A percentile compares a stretch with the other conserved stretches of the same genome.
phyloP scores from a whole-genome alignment of 2,888 invertebrate genomes.

The Cheilosia variabilis region DNA sequence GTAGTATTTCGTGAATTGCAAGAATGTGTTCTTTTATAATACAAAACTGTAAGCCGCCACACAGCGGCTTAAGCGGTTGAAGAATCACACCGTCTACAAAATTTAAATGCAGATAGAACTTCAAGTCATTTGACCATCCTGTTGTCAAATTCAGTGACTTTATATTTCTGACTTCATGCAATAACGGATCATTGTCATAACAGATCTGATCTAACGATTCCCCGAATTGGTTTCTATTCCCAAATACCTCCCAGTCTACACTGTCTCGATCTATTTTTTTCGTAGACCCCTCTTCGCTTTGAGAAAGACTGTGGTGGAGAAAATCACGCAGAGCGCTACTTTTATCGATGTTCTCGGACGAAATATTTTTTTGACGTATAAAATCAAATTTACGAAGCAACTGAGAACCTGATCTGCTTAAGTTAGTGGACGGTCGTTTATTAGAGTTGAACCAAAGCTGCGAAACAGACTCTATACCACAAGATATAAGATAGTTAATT shows the following conservation, averaged over 20 bases:
- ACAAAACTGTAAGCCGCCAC: conserved; percentile 86
- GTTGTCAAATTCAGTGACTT: conserved; percentile 81
- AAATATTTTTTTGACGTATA: conserved; percentile 77
- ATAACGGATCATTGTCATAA: conserved; percentile 86
- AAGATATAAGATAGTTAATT: conserved; percentile 89
- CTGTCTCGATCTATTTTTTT: conserved; percentile 30
- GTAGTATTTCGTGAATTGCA: conserved; percentile 89
- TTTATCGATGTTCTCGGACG: conserved; percentile 17
- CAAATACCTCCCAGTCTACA: conserved; percentile 89
- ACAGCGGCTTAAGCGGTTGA: conserved; percentile 77
- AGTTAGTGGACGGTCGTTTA: conserved; percentile 85
- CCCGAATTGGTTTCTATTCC: conserved; percentile 78
- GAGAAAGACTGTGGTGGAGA: conserved; percentile 79
- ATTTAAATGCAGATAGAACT: conserved; percentile 80
- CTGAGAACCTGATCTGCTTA: background rate
- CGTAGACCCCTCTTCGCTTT: conserved; percentile 78
- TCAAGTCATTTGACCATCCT: conserved; percentile 80
- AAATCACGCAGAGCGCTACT: conserved; percentile 5
- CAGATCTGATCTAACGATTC: conserved; percentile 85
- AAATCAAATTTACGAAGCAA: conserved; percentile 70
- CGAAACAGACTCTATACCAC: conserved; percentile 89
- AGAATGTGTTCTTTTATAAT: conserved; percentile 78
- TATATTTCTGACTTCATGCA: conserved; percentile 86
- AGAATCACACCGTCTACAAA: conserved; percentile 78
- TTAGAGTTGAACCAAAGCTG: conserved; percentile 88